phyloP scores from a whole-genome alignment of 2,113 vertebrate species.

The Sisor rabdophorus region DNA sequence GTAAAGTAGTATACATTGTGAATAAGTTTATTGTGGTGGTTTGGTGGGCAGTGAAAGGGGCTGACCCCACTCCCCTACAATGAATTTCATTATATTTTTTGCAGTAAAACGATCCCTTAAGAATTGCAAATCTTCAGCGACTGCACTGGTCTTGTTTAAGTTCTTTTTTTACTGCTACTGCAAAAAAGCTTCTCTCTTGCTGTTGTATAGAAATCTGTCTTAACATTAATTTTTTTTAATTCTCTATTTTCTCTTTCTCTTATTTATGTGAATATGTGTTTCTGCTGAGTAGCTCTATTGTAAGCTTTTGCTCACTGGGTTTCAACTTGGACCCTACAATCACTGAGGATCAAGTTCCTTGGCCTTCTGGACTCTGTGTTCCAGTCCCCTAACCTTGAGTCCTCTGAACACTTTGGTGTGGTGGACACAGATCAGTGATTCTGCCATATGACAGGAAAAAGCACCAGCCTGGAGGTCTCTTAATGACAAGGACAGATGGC shows the following conservation, averaged over 20 bases:
- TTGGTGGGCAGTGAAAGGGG: neutral
- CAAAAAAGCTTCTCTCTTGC: neutral
- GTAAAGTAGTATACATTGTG: neutral
- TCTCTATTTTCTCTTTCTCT: slow-evolving; percentile 23
- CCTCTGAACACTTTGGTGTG: slow-evolving; percentile 36
- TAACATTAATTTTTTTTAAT: neutral
- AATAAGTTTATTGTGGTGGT: slow-evolving; percentile 1
- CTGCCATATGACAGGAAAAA: slow-evolving; percentile 38
- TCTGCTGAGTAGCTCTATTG: slow-evolving; percentile 50
- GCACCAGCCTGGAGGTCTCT: slow-evolving; percentile 32
- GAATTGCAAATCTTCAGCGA: slow-evolving; percentile 12
- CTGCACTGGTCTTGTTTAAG: neutral
- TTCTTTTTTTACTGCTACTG: slow-evolving; percentile 5
- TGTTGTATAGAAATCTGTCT: neutral
- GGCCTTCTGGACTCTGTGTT: slow-evolving; percentile 18
- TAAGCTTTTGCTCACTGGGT: slow-evolving; percentile 38
- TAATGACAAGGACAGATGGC: slow-evolving; percentile 41
- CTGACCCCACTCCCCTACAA: slow-evolving; percentile 9
- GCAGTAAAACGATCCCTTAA: slow-evolving; percentile 5
- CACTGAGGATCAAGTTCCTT: slow-evolving; percentile 34
- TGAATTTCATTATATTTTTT: slow-evolving; percentile 26
- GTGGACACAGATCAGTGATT: slow-evolving; percentile 41
- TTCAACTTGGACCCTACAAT: slow-evolving; percentile 28
- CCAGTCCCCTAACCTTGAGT: neutral
- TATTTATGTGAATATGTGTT: slow-evolving; percentile 11